Evolutionary conservation across 53 echinoderm and acorn worm genomes (phyloP).

Genomic region (Antedon mediterranea): DNA sequence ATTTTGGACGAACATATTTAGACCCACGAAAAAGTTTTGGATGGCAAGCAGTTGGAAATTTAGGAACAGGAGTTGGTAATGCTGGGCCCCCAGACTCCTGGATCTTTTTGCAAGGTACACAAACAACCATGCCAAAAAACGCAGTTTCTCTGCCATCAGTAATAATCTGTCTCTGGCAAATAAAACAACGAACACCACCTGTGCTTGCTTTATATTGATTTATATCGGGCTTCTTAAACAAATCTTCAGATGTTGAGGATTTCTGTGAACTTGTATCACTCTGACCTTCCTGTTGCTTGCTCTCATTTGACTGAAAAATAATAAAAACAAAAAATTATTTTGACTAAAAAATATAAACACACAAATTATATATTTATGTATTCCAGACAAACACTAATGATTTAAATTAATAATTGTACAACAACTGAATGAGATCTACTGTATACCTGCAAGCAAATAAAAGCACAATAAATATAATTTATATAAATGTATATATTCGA

Average conservation of each 20-base stretch:
- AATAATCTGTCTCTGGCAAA: slow-evolving; percentile 65
- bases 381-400: too few relatives aligned
- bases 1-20: slow-evolving; percentile 17
- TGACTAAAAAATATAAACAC: too few relatives aligned
- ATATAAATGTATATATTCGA: too few relatives aligned
- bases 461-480: too few relatives aligned
- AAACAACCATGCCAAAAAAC: slow-evolving; percentile 45
- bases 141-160: slow-evolving; percentile 38
- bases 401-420: too few relatives aligned
- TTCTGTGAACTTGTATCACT: neutral
- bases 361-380: too few relatives aligned
- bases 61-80: slow-evolving; percentile 49
- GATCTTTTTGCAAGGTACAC: slow-evolving; percentile 60
- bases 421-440: too few relatives aligned
- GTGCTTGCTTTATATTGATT: slow-evolving; percentile 67
- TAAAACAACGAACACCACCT: slow-evolving; percentile 50
- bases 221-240: slow-evolving; percentile 81
- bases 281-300: neutral
- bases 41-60: slow-evolving; percentile 68
- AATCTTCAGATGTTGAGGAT: slow-evolving; percentile 2
- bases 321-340: neutral
- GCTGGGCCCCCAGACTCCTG: slow-evolving; percentile 43
- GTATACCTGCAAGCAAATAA: too few relatives aligned
- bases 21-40: slow-evolving; percentile 36
- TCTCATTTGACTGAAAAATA: neutral